phyloP scores from a whole-genome alignment of 2,797 vertebrate genomes.

The Acanthis flammea region DNA sequence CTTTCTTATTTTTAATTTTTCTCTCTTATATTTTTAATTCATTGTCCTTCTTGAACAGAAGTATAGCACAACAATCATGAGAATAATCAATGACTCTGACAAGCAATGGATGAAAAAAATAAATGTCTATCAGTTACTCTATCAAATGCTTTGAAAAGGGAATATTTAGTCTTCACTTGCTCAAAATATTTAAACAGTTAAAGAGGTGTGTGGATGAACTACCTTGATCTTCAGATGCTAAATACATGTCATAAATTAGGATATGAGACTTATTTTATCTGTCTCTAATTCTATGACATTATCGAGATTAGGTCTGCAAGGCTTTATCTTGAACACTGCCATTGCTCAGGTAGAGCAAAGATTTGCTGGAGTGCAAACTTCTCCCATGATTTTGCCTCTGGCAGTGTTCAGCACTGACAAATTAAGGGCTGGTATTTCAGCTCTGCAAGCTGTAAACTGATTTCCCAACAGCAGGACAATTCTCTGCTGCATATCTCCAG shows the following conservation, averaged over 20 bases:
- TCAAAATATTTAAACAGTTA: background rate
- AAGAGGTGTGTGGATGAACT: background rate
- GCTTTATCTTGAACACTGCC: background rate
- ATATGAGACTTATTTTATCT: background rate
- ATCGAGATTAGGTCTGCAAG: background rate
- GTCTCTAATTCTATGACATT: background rate
- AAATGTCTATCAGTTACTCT: background rate
- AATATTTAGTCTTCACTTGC: background rate
- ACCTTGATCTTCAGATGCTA: background rate
- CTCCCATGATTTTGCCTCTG: background rate
- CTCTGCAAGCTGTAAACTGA: background rate
- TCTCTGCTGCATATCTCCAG: background rate
- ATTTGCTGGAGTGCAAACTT: background rate
- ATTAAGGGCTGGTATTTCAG: background rate
- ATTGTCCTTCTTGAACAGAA: background rate
- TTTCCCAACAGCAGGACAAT: background rate
- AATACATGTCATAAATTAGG: background rate
- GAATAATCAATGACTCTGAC: background rate
- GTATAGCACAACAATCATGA: background rate
- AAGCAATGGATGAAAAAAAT: background rate
- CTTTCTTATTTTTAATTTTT: background rate
- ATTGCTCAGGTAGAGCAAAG: background rate
- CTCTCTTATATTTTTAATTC: background rate
- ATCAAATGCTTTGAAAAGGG: background rate
- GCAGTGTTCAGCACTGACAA: background rate